phyloP scores from a whole-genome alignment of 2,888 invertebrate species.

The Platycnemis pennipes region DNA sequence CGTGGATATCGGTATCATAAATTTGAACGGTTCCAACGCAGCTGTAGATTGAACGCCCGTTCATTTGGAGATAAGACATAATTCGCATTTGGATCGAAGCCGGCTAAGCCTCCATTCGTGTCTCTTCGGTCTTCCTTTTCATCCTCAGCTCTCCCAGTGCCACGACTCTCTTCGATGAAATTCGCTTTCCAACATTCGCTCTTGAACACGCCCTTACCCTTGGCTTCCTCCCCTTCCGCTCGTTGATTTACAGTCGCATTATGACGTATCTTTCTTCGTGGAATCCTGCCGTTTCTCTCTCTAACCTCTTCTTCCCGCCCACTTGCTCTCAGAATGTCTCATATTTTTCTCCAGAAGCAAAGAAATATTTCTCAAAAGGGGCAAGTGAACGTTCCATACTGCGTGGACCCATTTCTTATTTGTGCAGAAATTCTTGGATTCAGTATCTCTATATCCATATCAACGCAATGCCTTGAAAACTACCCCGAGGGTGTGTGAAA shows the following conservation, averaged over 20 bases:
- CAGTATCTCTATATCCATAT: no score
- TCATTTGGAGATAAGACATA: not conserved
- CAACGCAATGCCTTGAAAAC: no score
- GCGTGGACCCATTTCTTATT: no score
- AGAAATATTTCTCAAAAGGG: no score
- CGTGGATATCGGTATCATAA: no score
- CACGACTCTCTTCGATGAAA: not conserved
- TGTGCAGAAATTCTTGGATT: no score
- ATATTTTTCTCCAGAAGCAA: no score
- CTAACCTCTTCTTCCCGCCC: not conserved
- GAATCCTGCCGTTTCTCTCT: not conserved
- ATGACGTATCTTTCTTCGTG: not conserved
- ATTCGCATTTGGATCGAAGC: not conserved
- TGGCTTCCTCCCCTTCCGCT: not conserved
- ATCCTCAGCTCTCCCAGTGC: not conserved
- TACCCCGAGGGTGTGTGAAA: no score
- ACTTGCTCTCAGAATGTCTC: not conserved
- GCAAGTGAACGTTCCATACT: no score
- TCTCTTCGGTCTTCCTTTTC: not conserved
- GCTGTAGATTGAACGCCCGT: not conserved
- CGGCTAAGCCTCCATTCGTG: not conserved
- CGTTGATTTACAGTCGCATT: not conserved
- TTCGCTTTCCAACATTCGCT: not conserved
- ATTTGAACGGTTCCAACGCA: no score
- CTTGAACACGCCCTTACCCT: not conserved